Conservation (phyloP, 2,113 vertebrate species). For the Tachysurus fulvidraco region DNA sequence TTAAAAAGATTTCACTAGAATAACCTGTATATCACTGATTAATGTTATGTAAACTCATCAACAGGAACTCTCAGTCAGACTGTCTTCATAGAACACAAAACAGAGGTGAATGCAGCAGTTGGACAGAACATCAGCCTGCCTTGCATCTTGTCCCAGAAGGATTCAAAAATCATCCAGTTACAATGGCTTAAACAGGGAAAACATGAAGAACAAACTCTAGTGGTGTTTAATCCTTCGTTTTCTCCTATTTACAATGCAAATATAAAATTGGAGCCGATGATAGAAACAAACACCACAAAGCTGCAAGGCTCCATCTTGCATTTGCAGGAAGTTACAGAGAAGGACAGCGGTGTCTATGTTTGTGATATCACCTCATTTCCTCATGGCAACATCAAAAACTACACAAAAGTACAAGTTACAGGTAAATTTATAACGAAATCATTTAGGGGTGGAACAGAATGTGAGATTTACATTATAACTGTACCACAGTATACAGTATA, state of each 20-base stretch:
- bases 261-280: constrained; percentile 20
- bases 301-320: constrained; percentile 44
- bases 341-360: constrained; percentile 59
- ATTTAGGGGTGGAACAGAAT: neutral
- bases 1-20: too few relatives aligned
- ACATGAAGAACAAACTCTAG: constrained; percentile 41
- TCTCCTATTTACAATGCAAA: fast-evolving
- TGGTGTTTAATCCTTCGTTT: fast-evolving
- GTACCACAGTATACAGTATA: neutral
- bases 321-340: constrained; percentile 42
- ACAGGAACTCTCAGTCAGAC: constrained; percentile 55
- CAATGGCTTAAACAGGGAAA: constrained; percentile 63
- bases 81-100: neutral
- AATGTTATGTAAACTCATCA: constrained; percentile 48
- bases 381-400: constrained; percentile 1
- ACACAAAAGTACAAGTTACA: constrained; percentile 59
- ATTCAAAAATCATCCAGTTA: constrained; percentile 18
- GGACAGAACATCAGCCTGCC: constrained; percentile 63
- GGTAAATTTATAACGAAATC: constrained; percentile 51
- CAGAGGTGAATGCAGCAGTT: constrained; percentile 41
- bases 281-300: fast-evolving
- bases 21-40: neutral
- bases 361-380: constrained; percentile 63
- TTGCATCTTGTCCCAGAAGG: constrained; percentile 17
- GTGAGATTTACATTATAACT: neutral